Evolutionary conservation across 2,888 invertebrate genomes (phyloP).

Genomic region (Eupithecia inturbata): DNA sequence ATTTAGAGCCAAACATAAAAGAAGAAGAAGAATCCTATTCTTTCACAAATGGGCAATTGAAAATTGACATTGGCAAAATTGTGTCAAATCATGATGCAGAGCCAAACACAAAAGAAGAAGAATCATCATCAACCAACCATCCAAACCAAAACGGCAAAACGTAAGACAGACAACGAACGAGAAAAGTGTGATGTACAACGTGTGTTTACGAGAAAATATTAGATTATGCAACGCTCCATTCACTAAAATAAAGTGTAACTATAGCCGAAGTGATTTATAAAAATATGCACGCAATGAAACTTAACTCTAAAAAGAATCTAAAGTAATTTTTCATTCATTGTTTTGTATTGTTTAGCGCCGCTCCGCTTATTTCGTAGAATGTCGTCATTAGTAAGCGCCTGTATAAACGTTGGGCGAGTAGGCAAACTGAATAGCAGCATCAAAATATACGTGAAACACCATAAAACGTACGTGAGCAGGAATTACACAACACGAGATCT

Average conservation of each 20-base stretch:
- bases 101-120: no score
- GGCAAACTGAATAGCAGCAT: conserved; percentile 58
- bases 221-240: conserved; percentile 1
- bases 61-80: no score
- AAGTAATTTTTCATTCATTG: conserved; percentile 7
- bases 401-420: conserved; percentile 53
- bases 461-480: conserved; percentile 44
- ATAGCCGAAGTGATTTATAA: not conserved
- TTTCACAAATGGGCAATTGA: no score
- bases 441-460: conserved; percentile 49
- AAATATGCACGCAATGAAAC: conserved; percentile 3
- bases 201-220: conserved; percentile 1
- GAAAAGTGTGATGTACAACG: conserved; percentile 1
- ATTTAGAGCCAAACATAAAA: no score
- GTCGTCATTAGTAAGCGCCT: conserved; percentile 55
- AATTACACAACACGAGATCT: conserved; percentile 73
- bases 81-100: no score
- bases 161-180: not conserved
- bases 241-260: not conserved
- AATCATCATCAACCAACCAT: no score
- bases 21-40: no score
- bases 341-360: not conserved
- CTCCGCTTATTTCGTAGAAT: conserved; percentile 40
- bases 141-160: no score
- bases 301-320: not conserved